Evolutionary conservation across 2,888 invertebrate species (phyloP).

Genomic region (Cantharis lateralis): DNA sequence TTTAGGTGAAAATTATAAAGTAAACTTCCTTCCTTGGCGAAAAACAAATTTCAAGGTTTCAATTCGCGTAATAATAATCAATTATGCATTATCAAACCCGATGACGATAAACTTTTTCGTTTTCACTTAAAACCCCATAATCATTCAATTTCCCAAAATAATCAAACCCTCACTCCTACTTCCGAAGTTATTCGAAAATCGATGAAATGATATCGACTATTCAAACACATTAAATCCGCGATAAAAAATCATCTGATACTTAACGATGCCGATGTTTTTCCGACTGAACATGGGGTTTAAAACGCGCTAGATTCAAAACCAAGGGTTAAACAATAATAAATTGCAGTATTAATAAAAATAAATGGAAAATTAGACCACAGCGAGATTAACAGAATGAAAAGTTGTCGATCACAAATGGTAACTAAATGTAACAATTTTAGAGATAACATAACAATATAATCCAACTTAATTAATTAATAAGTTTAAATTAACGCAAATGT

Average conservation of each 20-base stretch:
- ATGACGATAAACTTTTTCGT: not conserved
- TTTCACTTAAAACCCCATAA: not conserved
- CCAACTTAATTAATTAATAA: not conserved
- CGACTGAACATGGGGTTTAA: not conserved
- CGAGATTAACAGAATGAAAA: not conserved
- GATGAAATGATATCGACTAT: not conserved
- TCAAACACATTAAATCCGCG: not conserved
- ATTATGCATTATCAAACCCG: not conserved
- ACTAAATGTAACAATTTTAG: not conserved
- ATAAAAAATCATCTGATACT: not conserved
- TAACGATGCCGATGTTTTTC: not conserved
- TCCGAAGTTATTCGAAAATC: not conserved
- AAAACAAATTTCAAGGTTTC: not conserved
- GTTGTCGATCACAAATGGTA: not conserved
- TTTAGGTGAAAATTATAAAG: not conserved
- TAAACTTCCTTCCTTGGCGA: not conserved
- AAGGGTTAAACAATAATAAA: not conserved
- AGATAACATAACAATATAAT: not conserved
- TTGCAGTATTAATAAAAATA: not conserved
- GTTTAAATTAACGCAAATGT: not conserved
- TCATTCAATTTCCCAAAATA: not conserved
- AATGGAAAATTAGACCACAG: not conserved
- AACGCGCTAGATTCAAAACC: not conserved
- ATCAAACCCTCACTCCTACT: not conserved
- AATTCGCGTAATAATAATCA: not conserved